Percentiles rank a stretch among this genome's conserved stretches.
Evolutionary conservation across 2,113 vertebrate genomes (phyloP).

Genomic region (Anser cygnoides): DNA sequence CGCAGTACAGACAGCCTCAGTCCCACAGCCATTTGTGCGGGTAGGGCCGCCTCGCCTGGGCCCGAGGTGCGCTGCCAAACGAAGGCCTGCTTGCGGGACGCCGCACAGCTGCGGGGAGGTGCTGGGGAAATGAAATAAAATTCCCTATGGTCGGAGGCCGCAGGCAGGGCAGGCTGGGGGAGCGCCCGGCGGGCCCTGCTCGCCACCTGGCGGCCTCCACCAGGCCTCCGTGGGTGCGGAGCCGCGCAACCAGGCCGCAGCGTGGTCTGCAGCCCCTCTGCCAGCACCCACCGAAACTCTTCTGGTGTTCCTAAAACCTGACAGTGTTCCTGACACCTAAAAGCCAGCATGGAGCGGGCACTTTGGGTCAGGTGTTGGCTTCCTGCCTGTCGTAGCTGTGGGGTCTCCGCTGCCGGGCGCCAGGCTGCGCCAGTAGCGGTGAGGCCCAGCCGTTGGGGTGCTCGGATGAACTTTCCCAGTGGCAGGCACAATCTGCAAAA

Average conservation of each 20-base stretch:
- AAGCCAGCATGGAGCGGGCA: not conserved
- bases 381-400: not conserved
- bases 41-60: not conserved
- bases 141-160: too few relatives aligned
- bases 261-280: too few relatives aligned
- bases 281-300: too few relatives aligned
- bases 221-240: too few relatives aligned
- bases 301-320: too few relatives aligned
- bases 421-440: not conserved
- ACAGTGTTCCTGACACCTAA: not conserved
- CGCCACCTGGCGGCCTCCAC: too few relatives aligned
- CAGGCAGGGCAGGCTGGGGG: too few relatives aligned
- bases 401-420: not conserved
- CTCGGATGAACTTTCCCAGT: fast-evolving
- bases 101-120: not conserved
- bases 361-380: fast-evolving
- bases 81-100: not conserved
- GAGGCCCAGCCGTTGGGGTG: not conserved
- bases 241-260: too few relatives aligned
- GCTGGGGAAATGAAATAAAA: not conserved
- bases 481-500: not conserved
- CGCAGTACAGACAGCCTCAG: not conserved
- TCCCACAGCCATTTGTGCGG: not conserved
- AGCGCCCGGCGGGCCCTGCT: too few relatives aligned
- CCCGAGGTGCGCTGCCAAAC: not conserved